Conservation (phyloP, 1,140 invertebrate genomes). For the Radopholus similis region DNA sequence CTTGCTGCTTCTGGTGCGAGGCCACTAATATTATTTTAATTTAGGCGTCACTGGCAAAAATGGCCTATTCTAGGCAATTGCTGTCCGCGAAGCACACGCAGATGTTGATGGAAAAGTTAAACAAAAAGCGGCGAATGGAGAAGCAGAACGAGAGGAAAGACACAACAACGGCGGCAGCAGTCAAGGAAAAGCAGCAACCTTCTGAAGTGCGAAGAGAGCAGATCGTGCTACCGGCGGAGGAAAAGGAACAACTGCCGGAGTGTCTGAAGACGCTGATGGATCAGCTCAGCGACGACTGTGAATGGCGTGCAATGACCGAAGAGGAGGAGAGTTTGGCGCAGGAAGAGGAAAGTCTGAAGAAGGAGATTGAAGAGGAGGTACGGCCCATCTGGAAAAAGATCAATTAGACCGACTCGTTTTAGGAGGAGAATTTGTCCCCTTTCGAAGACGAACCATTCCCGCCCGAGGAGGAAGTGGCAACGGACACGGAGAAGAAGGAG, state of each 20-base stretch:
- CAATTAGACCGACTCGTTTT: conserved; percentile 16
- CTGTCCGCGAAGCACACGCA: conserved; percentile 44
- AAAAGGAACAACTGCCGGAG: neutral
- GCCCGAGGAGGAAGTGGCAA: neutral
- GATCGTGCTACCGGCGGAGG: neutral
- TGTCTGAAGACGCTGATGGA: conserved; percentile 2
- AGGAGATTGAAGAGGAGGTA: conserved; percentile 47
- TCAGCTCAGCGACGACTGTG: conserved; percentile 31
- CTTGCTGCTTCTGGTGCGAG: neutral
- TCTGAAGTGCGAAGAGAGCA: neutral
- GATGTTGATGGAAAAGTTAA: conserved; percentile 40
- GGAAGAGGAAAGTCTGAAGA: conserved; percentile 49
- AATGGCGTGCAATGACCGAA: conserved; percentile 52
- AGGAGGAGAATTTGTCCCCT: conserved; percentile 10
- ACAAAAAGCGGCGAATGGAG: conserved; percentile 18
- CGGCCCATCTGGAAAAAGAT: conserved; percentile 39
- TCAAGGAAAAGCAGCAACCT: conserved; percentile 2
- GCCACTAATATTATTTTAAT: neutral
- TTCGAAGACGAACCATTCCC: neutral
- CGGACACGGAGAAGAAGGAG: neutral
- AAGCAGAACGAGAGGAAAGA: conserved; percentile 7
- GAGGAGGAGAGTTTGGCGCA: conserved; percentile 48
- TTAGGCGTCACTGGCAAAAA: conserved; percentile 48
- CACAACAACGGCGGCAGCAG: conserved; percentile 1
- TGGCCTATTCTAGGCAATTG: conserved; percentile 46